Evolutionary conservation across 1,140 invertebrate genomes (phyloP).

Genomic region (Penaeus indicus): DNA sequence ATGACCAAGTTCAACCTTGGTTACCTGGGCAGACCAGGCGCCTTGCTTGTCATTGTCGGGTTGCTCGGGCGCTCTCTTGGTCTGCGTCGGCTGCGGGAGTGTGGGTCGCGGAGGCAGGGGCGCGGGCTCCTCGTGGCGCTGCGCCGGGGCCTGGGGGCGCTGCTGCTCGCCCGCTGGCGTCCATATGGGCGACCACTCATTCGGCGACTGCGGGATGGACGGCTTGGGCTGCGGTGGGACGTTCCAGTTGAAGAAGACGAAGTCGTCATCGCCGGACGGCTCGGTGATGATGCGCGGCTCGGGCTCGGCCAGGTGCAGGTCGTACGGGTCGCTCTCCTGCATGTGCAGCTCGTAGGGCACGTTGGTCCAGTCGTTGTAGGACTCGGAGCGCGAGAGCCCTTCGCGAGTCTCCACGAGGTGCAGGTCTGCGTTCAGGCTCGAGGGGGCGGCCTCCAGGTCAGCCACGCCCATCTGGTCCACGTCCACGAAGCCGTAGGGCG

Average conservation of each 20-base stretch:
- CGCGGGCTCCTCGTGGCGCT: background rate
- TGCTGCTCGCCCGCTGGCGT: background rate
- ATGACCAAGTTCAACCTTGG: constrained; percentile 33
- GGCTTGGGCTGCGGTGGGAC: constrained; percentile 44
- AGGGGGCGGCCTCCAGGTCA: constrained; percentile 56
- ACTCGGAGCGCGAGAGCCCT: constrained; percentile 40
- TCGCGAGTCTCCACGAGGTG: constrained; percentile 42
- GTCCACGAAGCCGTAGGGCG: constrained; percentile 63
- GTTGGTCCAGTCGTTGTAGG: constrained; percentile 64
- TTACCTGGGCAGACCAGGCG: constrained; percentile 41
- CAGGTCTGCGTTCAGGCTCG: constrained; percentile 42
- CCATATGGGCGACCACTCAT: constrained; percentile 61
- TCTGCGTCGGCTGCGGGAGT: background rate
- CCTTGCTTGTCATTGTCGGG: background rate
- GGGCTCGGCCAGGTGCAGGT: constrained; percentile 37
- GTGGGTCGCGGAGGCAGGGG: background rate
- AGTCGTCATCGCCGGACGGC: constrained; percentile 65
- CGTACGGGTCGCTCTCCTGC: constrained; percentile 58
- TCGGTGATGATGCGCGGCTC: constrained; percentile 65
- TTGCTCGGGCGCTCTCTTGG: background rate
- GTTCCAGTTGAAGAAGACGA: constrained; percentile 66
- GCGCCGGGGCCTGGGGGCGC: background rate
- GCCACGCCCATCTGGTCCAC: constrained; percentile 65
- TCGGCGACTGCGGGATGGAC: constrained; percentile 44
- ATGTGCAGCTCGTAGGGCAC: constrained; percentile 65